Conservation (phyloP, 2,888 invertebrate genomes). For the Tetragonisca angustula region DNA sequence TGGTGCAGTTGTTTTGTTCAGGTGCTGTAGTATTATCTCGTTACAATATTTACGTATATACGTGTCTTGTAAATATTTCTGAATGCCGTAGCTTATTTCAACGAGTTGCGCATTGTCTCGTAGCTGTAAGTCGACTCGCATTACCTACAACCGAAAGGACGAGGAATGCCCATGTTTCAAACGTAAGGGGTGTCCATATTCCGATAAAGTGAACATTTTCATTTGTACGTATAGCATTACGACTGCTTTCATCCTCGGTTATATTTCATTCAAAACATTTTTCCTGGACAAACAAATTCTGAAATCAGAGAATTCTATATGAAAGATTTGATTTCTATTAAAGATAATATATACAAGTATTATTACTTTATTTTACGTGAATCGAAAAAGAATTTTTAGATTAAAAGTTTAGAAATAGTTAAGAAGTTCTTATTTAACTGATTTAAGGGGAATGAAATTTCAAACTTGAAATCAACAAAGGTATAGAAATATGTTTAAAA, state of each 20-base stretch:
- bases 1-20: neutral
- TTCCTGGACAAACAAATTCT: neutral
- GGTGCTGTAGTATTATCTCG: neutral
- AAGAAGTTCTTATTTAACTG: no score
- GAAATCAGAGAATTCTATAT: no score
- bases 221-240: neutral
- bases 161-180: neutral
- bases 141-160: constrained; percentile 13
- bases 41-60: neutral
- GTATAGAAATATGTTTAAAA: no score
- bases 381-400: neutral
- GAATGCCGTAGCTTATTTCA: neutral
- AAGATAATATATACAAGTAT: constrained; percentile 4
- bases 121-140: constrained; percentile 15
- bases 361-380: neutral
- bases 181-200: constrained; percentile 11
- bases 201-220: constrained; percentile 17
- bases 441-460: no score
- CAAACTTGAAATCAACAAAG: no score
- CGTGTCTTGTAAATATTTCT: neutral
- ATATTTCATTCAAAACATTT: constrained; percentile 15
- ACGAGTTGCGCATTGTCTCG: neutral
- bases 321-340: constrained; percentile 1
- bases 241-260: neutral
- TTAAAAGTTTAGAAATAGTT: no score